Conservation (phyloP, 1,140 invertebrate genomes). For the Macrocentrus cingulum region DNA sequence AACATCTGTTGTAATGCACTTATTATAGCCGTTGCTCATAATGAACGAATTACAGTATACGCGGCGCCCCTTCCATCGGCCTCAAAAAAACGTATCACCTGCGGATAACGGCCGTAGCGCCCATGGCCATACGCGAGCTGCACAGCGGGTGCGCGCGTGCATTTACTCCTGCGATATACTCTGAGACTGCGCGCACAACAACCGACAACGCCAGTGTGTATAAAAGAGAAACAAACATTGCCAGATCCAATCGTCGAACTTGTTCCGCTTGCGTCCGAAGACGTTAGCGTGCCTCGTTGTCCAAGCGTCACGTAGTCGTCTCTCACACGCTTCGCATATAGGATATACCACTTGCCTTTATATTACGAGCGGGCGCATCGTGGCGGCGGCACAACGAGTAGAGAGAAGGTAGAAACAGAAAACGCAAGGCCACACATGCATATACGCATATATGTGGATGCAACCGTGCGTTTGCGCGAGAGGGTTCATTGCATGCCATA, state of each 20-base stretch:
- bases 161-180: background rate
- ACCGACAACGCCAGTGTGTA: constrained; percentile 14
- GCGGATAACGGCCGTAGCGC: constrained; percentile 22
- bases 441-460: constrained; percentile 21
- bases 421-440: background rate
- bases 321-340: constrained; percentile 15
- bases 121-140: constrained; percentile 9
- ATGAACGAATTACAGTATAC: constrained; percentile 11
- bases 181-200: background rate
- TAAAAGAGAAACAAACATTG: constrained; percentile 26
- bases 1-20: too few relatives aligned
- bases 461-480: constrained; percentile 19
- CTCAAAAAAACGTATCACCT: constrained; percentile 25
- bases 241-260: constrained; percentile 25
- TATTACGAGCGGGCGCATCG: constrained; percentile 5
- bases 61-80: constrained; percentile 18
- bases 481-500: constrained; percentile 26
- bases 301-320: constrained; percentile 27
- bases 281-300: constrained; percentile 24
- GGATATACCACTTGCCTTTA: constrained; percentile 3
- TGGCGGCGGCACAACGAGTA: constrained; percentile 21
- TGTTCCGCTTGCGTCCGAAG: constrained; percentile 20
- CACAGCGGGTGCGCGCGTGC: constrained; percentile 2
- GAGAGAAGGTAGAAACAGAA: background rate
- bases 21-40: constrained; percentile 2